Percentiles rank a stretch among this genome's conserved stretches.
These are phyloP conservation scores for Nesometra sesokonis DNA, from an alignment of 35 echinoderm and acorn worm species.

Conservation along the genomic window DNA sequence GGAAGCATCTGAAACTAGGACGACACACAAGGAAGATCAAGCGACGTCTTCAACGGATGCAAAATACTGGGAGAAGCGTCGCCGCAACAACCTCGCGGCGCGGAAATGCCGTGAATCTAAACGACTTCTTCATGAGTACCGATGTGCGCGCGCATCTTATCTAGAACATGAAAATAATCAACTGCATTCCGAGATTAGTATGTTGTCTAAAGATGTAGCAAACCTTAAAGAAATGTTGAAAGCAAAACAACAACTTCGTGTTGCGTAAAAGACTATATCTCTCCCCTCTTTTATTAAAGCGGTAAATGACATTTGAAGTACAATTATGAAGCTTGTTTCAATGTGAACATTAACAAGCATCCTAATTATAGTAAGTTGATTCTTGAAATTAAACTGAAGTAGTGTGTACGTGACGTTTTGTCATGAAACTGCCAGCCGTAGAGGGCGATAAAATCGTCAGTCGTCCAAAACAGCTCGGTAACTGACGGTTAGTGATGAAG, in stretches of 20 bases:
- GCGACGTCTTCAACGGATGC: neutral
- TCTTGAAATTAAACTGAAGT: too few species aligned
- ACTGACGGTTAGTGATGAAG: too few species aligned
- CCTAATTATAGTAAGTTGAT: too few species aligned
- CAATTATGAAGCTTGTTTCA: too few species aligned
- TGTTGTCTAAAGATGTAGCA: conserved; percentile 44
- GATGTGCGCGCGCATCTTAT: conserved; percentile 28
- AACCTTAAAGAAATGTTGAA: conserved; percentile 38
- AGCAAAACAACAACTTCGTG: neutral
- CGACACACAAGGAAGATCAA: neutral
- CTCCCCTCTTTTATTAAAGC: too few species aligned
- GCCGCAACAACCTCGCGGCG: conserved; percentile 31
- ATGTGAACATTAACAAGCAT: too few species aligned
- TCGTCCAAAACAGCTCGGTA: too few species aligned
- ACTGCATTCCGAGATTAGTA: conserved; percentile 40
- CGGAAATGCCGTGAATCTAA: conserved; percentile 31
- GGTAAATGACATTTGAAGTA: too few species aligned
- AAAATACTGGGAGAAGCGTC: conserved; percentile 48
- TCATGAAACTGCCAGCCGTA: too few species aligned
- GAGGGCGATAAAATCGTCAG: too few species aligned
- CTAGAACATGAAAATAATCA: conserved; percentile 64
- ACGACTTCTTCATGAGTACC: conserved; percentile 17
- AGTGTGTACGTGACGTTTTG: too few species aligned
- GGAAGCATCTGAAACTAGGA: conserved; percentile 5
- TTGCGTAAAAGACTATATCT: neutral